Base-by-base conservation (phyloP, 1,140 invertebrate genomes). In the Euschistus heros region DNA sequence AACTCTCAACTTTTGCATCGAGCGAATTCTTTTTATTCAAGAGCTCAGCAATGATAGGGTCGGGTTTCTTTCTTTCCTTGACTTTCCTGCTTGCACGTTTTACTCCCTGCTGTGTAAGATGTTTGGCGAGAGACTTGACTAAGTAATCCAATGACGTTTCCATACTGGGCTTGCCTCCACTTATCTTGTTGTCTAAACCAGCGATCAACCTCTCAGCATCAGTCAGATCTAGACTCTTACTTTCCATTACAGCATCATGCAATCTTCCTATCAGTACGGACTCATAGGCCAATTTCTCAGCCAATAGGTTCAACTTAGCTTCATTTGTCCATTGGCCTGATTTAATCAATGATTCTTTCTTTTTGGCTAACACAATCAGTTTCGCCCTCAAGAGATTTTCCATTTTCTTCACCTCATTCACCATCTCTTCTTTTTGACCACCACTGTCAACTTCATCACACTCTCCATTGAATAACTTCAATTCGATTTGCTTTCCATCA, bases 211-310 rank as follows among this genome's bases (percentile, higher is more conserved):
- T 67, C 73, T 74, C 68, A 72, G 73, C 66, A 75, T 77, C 66
- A 71, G 67, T 67, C 50, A 68, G 50, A 54, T 70, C 67, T 20
- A 67, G 47, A 72, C 30, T 76, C 71, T 52, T 72, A 22, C 60
- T 66, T 55, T 61, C 67, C 24, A 72, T 71, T 52, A 83, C 73
- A 52, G 81, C 81, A 69, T 80, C 79, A 68, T 81, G 81, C 42
- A 86, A 79, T 68, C 81, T 78, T 26, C 78, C 77, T 42, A 88
- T 76, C 59, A 88, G 75, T 20, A 88, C 81, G 44, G 84, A 84
- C 76, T 90, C 87, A 72, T 84, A 89, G 0, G 87, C 86, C 24
- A 89, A 76, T 69, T 87, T 85, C 72, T 89, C 86, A 2, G 86
- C 86, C 65, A 89, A 73, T 60, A 89, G 77, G 70, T 85, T 81